A percentile compares a stretch with the other conserved stretches of the same genome.
Conservation (phyloP, 2,888 invertebrate species). For the Acrobeloides nanus region DNA sequence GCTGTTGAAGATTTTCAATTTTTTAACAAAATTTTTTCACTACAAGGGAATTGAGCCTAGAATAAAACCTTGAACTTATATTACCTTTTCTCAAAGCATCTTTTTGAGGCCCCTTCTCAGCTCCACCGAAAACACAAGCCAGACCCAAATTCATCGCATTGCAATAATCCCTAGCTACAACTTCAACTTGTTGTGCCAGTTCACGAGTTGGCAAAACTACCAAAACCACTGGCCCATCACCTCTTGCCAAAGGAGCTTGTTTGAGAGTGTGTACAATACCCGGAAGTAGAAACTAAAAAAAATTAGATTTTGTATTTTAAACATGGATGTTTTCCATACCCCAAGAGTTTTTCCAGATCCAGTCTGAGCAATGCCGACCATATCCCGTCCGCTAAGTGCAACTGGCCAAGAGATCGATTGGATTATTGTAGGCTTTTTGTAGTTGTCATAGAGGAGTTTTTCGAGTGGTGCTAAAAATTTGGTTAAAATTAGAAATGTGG, state of each 20-base stretch:
- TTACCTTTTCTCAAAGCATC: slow-evolving; percentile 57
- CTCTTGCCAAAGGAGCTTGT: slow-evolving; percentile 73
- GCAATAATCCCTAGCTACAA: slow-evolving; percentile 87
- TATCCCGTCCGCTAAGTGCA: slow-evolving; percentile 76
- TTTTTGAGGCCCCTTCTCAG: slow-evolving; percentile 80
- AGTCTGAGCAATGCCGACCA: slow-evolving; percentile 83
- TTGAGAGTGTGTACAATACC: slow-evolving; percentile 91
- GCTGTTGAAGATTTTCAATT: too few relatives aligned
- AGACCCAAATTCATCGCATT: slow-evolving; percentile 75
- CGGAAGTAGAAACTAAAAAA: slow-evolving; percentile 63
- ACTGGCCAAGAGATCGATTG: slow-evolving; percentile 92
- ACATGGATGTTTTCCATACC: slow-evolving; percentile 55
- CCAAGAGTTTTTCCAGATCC: slow-evolving; percentile 81
- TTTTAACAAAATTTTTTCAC: too few relatives aligned
- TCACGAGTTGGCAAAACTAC: slow-evolving; percentile 58
- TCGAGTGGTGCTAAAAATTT: too few relatives aligned
- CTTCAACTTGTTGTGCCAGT: slow-evolving; percentile 62
- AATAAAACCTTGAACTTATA: too few relatives aligned
- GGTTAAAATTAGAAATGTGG: too few relatives aligned
- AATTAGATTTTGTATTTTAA: neutral
- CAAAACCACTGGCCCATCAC: slow-evolving; percentile 77
- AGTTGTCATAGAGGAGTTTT: slow-evolving; percentile 26
- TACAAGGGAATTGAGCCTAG: too few relatives aligned
- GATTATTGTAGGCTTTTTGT: slow-evolving; percentile 52
- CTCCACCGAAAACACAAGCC: slow-evolving; percentile 94